phyloP scores from a whole-genome alignment of 2,888 invertebrate genomes.

The Agrotis clavis region DNA sequence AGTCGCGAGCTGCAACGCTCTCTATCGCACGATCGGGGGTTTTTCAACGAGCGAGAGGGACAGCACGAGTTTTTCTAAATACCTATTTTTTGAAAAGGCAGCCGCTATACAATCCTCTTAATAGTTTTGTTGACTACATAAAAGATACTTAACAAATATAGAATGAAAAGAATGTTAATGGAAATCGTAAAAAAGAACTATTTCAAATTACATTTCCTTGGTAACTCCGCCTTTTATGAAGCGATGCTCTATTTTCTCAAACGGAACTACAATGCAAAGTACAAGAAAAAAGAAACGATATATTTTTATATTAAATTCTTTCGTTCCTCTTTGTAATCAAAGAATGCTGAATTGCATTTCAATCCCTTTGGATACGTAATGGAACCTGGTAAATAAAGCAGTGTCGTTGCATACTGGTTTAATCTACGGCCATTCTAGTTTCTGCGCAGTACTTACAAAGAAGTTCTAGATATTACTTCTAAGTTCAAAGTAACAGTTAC shows the following conservation, averaged over 20 bases:
- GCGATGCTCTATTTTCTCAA: constrained; percentile 12
- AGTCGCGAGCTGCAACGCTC: too few species aligned
- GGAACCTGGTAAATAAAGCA: constrained; percentile 20
- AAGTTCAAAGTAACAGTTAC: constrained; percentile 37
- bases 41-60: too few species aligned
- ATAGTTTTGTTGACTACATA: background rate
- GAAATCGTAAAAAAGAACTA: background rate
- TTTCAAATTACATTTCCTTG: background rate
- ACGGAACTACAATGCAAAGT: constrained; percentile 4
- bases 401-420: constrained; percentile 23
- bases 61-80: too few species aligned
- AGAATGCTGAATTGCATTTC: constrained; percentile 49
- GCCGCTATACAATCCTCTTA: too few species aligned
- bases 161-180: background rate
- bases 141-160: too few species aligned
- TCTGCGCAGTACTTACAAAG: constrained; percentile 42
- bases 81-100: too few species aligned
- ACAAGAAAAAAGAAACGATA: background rate
- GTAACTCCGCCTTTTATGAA: background rate
- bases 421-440: constrained; percentile 47
- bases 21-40: too few species aligned
- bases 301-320: constrained; percentile 42
- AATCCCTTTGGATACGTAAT: constrained; percentile 48
- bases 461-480: constrained; percentile 37
- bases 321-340: constrained; percentile 50